phyloP scores from a whole-genome alignment of 2,113 vertebrate species.

The Electrona antarctica region DNA sequence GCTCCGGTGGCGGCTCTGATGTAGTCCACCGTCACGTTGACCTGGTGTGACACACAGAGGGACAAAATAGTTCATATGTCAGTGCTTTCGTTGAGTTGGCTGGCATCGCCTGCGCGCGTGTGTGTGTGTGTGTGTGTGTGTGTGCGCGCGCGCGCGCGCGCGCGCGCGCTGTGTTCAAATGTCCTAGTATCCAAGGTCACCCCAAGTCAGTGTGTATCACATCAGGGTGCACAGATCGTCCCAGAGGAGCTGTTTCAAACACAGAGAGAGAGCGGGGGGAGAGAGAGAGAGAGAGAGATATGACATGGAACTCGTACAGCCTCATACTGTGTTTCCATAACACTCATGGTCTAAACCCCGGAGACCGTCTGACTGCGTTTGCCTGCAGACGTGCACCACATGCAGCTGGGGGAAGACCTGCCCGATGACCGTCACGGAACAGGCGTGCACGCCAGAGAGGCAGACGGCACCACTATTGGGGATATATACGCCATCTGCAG shows the following conservation, averaged over 20 bases:
- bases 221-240: constrained; percentile 77
- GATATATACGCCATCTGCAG: no score
- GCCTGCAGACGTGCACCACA: background rate
- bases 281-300: no score
- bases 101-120: background rate
- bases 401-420: no score
- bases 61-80: background rate
- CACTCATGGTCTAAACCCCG: constrained; percentile 11
- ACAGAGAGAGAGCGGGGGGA: no score
- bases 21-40: constrained; percentile 96
- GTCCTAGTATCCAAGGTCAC: constrained; percentile 85
- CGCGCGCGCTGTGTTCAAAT: constrained; percentile 2
- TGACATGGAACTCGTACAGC: constrained; percentile 6
- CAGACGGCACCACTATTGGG: no score
- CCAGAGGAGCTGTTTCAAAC: constrained; percentile 74
- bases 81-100: background rate
- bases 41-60: constrained; percentile 68
- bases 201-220: constrained; percentile 85
- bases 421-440: no score
- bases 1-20: constrained; percentile 91
- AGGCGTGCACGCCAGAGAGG: no score
- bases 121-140: constrained; percentile 29
- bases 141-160: constrained; percentile 40
- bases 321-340: constrained; percentile 46
- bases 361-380: constrained; percentile 42